Evolutionary conservation across 2,888 invertebrate species (phyloP), one percentile per base, ranked within the genome.

Genomic region (Penaeus monodon): DNA sequence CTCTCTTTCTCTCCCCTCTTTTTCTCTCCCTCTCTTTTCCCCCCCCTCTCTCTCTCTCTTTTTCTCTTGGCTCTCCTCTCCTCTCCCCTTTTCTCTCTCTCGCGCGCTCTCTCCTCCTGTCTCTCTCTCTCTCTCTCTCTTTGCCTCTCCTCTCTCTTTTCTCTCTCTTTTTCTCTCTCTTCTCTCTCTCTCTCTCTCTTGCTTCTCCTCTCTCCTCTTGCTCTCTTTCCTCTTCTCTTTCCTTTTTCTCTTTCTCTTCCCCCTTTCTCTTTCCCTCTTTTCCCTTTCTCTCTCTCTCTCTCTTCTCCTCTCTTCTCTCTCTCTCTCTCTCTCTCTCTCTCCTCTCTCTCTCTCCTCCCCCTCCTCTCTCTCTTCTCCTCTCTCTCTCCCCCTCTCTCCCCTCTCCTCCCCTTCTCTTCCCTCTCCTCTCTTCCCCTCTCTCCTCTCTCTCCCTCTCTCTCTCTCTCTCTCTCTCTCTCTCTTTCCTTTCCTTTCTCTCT

Each of bases 271-370:
- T n/a, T 68, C 29, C 22, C n/a, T 27, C n/a, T 29, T 29, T 14
- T 70, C 70, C n/a, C 70, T 70, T 29, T 70, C 70, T 70, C 70
- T 70, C 70, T 70, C 70, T 70, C 70, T 70, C 70, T 70, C 70
- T 70, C 1, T 8, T n/a, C n/a, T n/a, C n/a, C 70, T 70, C 70
- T 8, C 70, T 70, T 70, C 70, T 70, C 22, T 70, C 22, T 14
- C 22, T 14, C 22, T 70, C 22, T 70, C 70, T 70, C 70, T 70
- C 70, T 70, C 70, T 68, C 1, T 4, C 70, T 70, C 70, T 7
- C 70, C 10, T 12, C 10, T 12, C 10, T 29, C 10, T 29, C 29
- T 29, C 29, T 29, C 10, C 12, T 70, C 70, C 10, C 70, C 10
- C 70, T 70, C 12, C 4, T 12, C 10, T 12, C 29, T 7, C 2